Evolutionary conservation across 2,113 vertebrate species (phyloP).

Genomic region (Plestiodon gilberti): DNA sequence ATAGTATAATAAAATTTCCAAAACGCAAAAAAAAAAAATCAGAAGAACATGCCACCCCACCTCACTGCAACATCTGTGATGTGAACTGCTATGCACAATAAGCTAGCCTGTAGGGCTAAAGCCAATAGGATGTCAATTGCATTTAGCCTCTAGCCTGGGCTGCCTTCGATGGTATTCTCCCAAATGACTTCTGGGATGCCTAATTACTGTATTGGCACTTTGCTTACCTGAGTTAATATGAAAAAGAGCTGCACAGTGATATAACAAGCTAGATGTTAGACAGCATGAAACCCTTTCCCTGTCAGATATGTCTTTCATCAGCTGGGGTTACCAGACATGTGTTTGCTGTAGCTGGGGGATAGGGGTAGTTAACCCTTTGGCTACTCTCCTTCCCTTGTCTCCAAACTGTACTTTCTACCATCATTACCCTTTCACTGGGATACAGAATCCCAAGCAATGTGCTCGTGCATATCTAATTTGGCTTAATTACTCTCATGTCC

Average conservation of each 20-base stretch:
- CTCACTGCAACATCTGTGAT: neutral
- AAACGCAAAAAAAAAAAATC: conserved; percentile 38
- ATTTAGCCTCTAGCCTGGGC: neutral
- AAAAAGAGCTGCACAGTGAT: neutral
- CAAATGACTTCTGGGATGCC: neutral
- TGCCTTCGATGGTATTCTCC: neutral
- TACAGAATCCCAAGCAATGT: too few species aligned
- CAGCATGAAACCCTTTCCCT: too few species aligned
- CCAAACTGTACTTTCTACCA: too few species aligned
- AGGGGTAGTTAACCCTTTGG: too few species aligned
- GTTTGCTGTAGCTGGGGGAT: too few species aligned
- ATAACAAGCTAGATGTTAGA: neutral
- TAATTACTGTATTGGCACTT: neutral
- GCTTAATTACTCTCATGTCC: too few species aligned
- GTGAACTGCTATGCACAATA: neutral
- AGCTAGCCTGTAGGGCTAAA: neutral
- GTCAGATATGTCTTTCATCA: too few species aligned
- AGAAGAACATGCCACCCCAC: neutral
- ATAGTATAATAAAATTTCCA: conserved; percentile 54
- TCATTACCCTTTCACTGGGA: too few species aligned
- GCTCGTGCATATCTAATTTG: too few species aligned
- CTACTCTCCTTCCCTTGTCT: too few species aligned
- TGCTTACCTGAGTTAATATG: neutral
- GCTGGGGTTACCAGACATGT: too few species aligned
- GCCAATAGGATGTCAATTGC: neutral